Percentiles rank a stretch among this genome's conserved stretches.
Conservation (phyloP, 2,113 vertebrate genomes). For the Varanus komodoensis region DNA sequence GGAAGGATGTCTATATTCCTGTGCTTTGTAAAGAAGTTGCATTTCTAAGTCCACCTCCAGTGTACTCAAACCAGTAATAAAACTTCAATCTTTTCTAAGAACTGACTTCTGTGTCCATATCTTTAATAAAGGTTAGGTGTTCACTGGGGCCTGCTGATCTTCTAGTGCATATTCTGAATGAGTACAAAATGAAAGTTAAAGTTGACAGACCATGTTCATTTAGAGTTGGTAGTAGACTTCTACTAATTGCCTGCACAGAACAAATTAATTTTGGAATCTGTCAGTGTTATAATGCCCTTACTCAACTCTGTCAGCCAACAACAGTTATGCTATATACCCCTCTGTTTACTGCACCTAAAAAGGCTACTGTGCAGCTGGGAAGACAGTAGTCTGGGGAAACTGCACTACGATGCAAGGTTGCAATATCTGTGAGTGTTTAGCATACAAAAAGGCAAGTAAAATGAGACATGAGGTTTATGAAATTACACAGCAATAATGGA, state of each 20-base stretch:
- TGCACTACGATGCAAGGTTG: too few relatives aligned
- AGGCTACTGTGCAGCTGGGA: too few relatives aligned
- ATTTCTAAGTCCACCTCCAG: slow-evolving; percentile 63
- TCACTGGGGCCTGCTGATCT: not conserved
- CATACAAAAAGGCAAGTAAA: too few relatives aligned
- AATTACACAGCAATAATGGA: too few relatives aligned
- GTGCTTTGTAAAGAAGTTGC: slow-evolving; percentile 60
- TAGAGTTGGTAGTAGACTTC: not conserved
- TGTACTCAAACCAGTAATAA: slow-evolving; percentile 75
- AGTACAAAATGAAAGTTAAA: not conserved
- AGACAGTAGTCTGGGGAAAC: too few relatives aligned
- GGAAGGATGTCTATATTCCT: slow-evolving; percentile 49
- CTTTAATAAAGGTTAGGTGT: not conserved
- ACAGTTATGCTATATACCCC: too few relatives aligned
- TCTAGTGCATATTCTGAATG: not conserved
- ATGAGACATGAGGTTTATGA: too few relatives aligned
- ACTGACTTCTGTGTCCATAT: slow-evolving; percentile 9
- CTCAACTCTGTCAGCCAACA: too few relatives aligned
- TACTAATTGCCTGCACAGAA: not conserved
- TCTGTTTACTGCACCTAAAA: too few relatives aligned
- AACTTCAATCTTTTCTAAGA: slow-evolving; percentile 76
- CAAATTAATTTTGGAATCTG: not conserved
- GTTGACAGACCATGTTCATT: not conserved
- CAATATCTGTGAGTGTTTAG: too few relatives aligned
- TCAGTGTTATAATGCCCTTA: too few relatives aligned